Conservation (phyloP, 2,888 invertebrate species). For the Tetropium fuscum region DNA sequence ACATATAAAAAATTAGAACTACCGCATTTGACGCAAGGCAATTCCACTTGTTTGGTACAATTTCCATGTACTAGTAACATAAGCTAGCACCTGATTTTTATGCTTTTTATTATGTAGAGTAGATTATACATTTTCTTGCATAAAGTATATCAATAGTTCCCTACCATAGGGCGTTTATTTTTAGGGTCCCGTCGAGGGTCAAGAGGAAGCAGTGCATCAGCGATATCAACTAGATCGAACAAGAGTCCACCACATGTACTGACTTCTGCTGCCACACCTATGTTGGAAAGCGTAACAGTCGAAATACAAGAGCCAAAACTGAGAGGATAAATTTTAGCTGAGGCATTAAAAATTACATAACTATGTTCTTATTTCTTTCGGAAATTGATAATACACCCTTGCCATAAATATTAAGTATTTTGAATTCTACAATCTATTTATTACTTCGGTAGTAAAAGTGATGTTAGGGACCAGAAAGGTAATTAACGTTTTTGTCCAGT, state of each 20-base stretch:
- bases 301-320: constrained; percentile 82
- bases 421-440: constrained; percentile 48
- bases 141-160: constrained; percentile 10
- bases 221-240: constrained; percentile 77
- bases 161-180: constrained; percentile 60
- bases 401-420: constrained; percentile 23
- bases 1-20: too few relatives aligned
- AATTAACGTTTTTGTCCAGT: constrained; percentile 59
- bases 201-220: constrained; percentile 82
- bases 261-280: constrained; percentile 63
- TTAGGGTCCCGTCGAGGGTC: constrained; percentile 78
- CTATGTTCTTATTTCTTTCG: background rate
- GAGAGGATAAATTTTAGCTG: constrained; percentile 48
- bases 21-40: too few relatives aligned
- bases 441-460: constrained; percentile 61
- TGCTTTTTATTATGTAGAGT: background rate
- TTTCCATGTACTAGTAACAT: too few relatives aligned
- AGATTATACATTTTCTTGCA: background rate
- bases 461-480: constrained; percentile 63
- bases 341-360: constrained; percentile 53
- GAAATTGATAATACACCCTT: constrained; percentile 1
- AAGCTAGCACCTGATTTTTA: too few relatives aligned
- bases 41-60: too few relatives aligned
- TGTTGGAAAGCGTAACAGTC: constrained; percentile 77
- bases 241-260: constrained; percentile 67